Conservation (phyloP, 37 sponge, comb jelly and placozoan genomes). For the Bolinopsis microptera region DNA sequence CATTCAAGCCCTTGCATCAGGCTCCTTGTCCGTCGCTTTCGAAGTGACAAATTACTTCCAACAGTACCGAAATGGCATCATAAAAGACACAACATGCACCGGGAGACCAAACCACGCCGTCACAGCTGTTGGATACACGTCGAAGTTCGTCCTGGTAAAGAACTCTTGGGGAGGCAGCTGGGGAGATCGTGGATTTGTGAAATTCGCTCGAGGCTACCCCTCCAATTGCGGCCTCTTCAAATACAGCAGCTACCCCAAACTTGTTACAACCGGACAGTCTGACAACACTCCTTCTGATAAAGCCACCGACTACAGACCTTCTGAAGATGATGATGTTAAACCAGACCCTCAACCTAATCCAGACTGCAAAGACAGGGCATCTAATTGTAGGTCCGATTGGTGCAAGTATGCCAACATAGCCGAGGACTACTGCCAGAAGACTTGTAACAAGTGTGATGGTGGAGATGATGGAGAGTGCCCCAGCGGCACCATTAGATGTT, state of each 20-base stretch:
- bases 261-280: not conserved
- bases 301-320: not conserved
- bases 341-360: not conserved
- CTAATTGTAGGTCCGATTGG: not conserved
- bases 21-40: not conserved
- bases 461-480: not conserved
- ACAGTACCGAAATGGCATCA: not conserved
- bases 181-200: not conserved
- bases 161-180: constrained; percentile 21
- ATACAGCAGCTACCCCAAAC: not conserved
- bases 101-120: not conserved
- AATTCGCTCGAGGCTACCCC: not conserved
- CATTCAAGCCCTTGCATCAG: not conserved
- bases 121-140: not conserved
- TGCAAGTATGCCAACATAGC: not conserved
- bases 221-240: not conserved
- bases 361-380: not conserved
- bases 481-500: constrained; percentile 25
- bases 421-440: constrained; percentile 6
- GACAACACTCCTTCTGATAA: not conserved
- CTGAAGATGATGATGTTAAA: not conserved
- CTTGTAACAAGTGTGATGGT: not conserved
- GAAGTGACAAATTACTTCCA: constrained; percentile 2
- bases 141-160: not conserved
- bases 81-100: not conserved